phyloP scores from a whole-genome alignment of 2,888 invertebrate species.

The Lysandra coridon region DNA sequence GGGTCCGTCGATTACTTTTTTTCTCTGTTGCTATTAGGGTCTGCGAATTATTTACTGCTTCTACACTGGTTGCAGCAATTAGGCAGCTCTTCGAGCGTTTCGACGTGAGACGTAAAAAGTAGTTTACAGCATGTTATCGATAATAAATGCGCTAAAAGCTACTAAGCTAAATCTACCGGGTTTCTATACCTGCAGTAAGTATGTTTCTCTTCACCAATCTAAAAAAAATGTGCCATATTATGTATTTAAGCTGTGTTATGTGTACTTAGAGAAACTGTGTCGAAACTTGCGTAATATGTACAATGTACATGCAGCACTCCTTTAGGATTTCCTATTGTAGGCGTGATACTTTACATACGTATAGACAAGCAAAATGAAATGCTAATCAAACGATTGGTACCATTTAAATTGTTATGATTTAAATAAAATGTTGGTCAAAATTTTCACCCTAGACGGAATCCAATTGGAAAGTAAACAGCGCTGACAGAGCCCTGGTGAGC shows the following conservation, averaged over 20 bases:
- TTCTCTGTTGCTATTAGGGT: background rate
- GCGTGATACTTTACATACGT: background rate
- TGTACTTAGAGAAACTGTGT: background rate
- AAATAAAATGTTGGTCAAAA: conserved; percentile 9
- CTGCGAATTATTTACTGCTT: background rate
- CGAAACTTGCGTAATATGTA: background rate
- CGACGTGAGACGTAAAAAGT: background rate
- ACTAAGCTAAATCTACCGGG: too few species aligned
- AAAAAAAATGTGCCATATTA: background rate
- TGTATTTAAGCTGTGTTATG: background rate
- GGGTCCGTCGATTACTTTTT: background rate
- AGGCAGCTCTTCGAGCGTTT: background rate
- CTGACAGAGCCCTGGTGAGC: conserved; percentile 36
- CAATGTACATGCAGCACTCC: background rate
- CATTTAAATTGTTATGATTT: background rate
- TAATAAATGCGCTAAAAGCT: too few species aligned
- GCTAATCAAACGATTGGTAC: background rate
- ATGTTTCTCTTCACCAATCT: too few species aligned
- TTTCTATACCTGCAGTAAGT: too few species aligned
- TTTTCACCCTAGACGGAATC: background rate
- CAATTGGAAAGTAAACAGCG: conserved; percentile 19
- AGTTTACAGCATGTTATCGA: background rate
- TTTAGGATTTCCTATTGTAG: background rate
- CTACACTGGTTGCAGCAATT: background rate
- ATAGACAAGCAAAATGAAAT: background rate